phyloP scores from a whole-genome alignment of 2,888 invertebrate genomes.

The Trileptium ribeirensis region DNA sequence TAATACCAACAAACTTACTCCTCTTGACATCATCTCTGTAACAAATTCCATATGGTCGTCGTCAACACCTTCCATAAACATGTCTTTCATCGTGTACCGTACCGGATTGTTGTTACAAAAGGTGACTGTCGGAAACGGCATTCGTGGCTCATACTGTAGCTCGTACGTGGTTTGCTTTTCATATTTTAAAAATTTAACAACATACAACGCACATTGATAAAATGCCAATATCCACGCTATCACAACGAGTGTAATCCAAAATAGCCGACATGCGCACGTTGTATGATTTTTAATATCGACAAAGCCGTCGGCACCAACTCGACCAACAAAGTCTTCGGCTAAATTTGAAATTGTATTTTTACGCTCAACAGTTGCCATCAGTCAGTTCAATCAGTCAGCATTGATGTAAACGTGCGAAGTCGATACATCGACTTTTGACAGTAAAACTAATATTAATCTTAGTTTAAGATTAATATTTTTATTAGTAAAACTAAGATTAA shows the following conservation, averaged over 20 bases:
- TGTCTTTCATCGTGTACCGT: background rate
- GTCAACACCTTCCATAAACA: background rate
- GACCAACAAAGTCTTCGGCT: background rate
- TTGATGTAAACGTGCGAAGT: no score
- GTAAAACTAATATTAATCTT: no score
- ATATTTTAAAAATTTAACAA: background rate
- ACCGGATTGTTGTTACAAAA: background rate
- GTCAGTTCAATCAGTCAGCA: no score
- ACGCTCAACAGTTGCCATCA: no score
- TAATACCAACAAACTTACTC: no score
- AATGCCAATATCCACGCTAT: background rate
- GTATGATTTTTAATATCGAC: background rate
- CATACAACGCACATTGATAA: background rate
- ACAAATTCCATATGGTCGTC: background rate
- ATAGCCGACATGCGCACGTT: background rate
- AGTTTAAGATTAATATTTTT: no score
- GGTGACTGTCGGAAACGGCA: background rate
- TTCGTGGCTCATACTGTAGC: background rate
- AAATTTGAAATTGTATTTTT: no score
- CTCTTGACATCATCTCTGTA: background rate
- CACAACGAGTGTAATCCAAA: background rate
- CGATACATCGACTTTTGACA: no score
- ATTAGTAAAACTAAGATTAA: no score
- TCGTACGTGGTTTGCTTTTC: background rate
- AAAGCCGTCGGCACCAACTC: background rate